Evolutionary conservation across 2,888 invertebrate genomes (phyloP), one percentile per base, ranked within the genome.

Genomic region (Hemistola chrysoprasaria): DNA sequence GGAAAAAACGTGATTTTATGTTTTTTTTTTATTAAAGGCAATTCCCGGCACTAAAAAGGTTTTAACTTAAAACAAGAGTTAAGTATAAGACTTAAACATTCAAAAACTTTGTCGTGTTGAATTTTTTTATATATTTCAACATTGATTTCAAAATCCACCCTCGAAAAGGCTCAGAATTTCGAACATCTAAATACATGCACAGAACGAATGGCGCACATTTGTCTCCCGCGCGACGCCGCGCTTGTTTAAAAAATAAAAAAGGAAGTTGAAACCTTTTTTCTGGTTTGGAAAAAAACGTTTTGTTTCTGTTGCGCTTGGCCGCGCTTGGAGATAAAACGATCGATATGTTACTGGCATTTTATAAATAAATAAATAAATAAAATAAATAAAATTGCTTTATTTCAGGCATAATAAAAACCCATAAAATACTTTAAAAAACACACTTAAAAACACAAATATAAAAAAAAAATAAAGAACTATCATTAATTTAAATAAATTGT

Each of bases 291-390:
- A 62, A 63, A 68, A 31, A 32, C 64, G 67, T 74, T 74, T 74
- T 73, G 72, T 76, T 74, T 77, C 70, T 71, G 62, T 62, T 70
- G 59, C 65, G 66, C 64, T 58, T 62, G 64, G 62, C 59, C 64
- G 65, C 61, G 64, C 68, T 60, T 69, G 50, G 50, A 45, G 43
- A 44, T 44, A 44, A 43, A 44, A 38, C 38, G 34, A 39, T 44
- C 38, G 38, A 38, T 42, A 38, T 38, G 43, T 31, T 22, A 34
- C 25, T 37, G 49, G 34, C n/a, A n/a, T n/a, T n/a, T n/a, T n/a
- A n/a, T n/a, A n/a, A n/a, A n/a, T n/a, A n/a, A n/a, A n/a, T n/a
- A n/a, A n/a, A n/a, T n/a, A n/a, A n/a, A n/a, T n/a, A n/a, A n/a
- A n/a, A n/a, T n/a, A n/a, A n/a, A n/a, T n/a, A n/a, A n/a, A n/a